Evolutionary conservation across 1,140 invertebrate genomes (phyloP), one percentile per base, ranked within the genome.

Genomic region (Neoseiulus cucumeris): DNA sequence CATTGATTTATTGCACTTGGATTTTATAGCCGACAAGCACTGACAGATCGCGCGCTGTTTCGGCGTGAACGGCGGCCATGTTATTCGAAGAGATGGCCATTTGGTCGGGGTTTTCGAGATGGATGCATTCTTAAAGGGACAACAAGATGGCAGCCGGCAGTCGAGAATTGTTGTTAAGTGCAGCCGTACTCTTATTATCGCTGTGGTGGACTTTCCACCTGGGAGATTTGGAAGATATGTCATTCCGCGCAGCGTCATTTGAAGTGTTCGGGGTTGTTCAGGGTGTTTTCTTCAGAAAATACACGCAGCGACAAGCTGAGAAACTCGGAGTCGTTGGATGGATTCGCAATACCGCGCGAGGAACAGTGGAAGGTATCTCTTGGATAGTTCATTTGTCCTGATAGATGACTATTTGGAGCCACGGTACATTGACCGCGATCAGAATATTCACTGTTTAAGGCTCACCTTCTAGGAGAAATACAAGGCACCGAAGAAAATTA

Each of bases 211-310:
- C 4, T 39, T 9, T 39, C 33, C 33, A 39, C 33, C 33, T 39
- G 9, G 4, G 4, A 9, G 33, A 39, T 39, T 39, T 39, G 9
- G 33, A 39, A 4, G 33, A 1, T 14, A 59, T 59, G 51, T 14
- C 22, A 17, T 59, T 59, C 17, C 51, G 51, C 51, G 51, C 51
- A 59, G 17, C 17, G 2, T 59, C 51, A 2, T 69, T 69, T 66
- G 68, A 69, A 64, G 68, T 69, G n/a, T 70, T 69, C 65, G 68
- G 68, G 1, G 28, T 64, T 41, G 69, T 69, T 14, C 69, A 69
- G 55, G 69, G 69, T n/a, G 69, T 69, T 7, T 69, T 69, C 44
- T 69, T 69, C 65, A 64, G 69, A 20, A 69, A 69, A 66, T 70
- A 71, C 69, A 70, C 69, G 18, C 69, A 70, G 30, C 39, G 42